A percentile compares a stretch with the other conserved stretches of the same genome.
Evolutionary conservation across 2,888 invertebrate genomes (phyloP).

Genomic region (Crossocerus cetratus): DNA sequence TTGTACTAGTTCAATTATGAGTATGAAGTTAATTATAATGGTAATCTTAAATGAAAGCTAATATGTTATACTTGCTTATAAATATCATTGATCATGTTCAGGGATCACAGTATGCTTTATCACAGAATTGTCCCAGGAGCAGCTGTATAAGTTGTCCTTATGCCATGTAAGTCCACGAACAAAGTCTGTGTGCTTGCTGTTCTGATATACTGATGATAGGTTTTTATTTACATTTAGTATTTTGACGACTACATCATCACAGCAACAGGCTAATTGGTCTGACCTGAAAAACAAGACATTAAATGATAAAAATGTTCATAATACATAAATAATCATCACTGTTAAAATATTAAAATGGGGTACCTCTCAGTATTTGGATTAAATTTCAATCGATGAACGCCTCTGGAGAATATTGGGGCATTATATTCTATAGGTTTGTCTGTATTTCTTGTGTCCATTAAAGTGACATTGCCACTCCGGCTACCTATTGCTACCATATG

Average conservation of each 20-base stretch:
- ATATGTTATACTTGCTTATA: background rate
- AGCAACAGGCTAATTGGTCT: conserved; percentile 78
- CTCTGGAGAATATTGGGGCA: conserved; percentile 68
- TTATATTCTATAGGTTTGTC: conserved; percentile 69
- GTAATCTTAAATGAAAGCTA: no score
- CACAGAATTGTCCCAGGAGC: conserved; percentile 80
- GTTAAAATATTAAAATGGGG: conserved; percentile 7
- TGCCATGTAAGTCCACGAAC: conserved; percentile 80
- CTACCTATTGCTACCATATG: conserved; percentile 78
- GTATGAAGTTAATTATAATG: no score
- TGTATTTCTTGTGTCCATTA: conserved; percentile 78
- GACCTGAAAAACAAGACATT: conserved; percentile 54
- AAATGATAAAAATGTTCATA: background rate
- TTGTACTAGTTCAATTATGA: no score
- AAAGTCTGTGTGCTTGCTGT: conserved; percentile 78
- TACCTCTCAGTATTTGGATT: conserved; percentile 67
- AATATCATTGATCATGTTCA: conserved; percentile 7
- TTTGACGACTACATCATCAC: conserved; percentile 76
- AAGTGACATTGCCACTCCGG: conserved; percentile 78
- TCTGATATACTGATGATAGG: conserved; percentile 74
- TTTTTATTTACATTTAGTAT: conserved; percentile 75
- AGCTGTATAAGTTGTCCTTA: conserved; percentile 78
- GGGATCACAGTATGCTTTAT: conserved; percentile 39
- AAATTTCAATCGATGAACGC: conserved; percentile 75
- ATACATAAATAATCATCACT: background rate